phyloP scores from a whole-genome alignment of 2,888 invertebrate species.

The Eupithecia abbreviata region DNA sequence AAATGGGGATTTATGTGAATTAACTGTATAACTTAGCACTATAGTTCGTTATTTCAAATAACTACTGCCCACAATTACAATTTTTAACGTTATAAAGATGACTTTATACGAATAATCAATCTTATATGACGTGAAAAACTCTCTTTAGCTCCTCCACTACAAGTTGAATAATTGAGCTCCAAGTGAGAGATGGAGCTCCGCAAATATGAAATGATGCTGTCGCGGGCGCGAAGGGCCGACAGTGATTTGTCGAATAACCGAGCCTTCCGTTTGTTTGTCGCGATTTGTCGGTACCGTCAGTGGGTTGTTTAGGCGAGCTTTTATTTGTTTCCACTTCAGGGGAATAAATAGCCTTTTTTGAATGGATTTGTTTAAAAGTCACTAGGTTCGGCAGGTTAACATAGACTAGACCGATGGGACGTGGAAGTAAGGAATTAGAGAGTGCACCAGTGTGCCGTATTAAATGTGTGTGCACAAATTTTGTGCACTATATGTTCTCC shows the following conservation, averaged over 20 bases:
- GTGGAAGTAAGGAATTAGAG: neutral
- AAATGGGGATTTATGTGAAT: neutral
- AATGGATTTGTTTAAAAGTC: neutral
- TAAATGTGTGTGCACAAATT: no score
- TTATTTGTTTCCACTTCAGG: conserved; percentile 4
- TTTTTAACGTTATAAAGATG: neutral
- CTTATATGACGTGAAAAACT: conserved; percentile 6
- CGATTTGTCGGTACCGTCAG: conserved; percentile 22
- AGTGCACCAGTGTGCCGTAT: no score
- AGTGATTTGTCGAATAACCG: conserved; percentile 35
- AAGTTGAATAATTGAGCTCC: conserved; percentile 76
- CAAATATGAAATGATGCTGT: conserved; percentile 79
- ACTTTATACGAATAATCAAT: neutral
- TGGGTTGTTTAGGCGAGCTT: conserved; percentile 8
- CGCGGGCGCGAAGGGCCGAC: conserved; percentile 57
- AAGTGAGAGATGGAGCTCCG: conserved; percentile 73
- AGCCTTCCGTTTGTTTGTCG: conserved; percentile 34
- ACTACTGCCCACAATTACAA: neutral
- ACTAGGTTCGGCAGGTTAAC: neutral
- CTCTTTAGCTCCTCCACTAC: conserved; percentile 23
- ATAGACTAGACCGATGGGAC: neutral
- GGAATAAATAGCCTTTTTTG: neutral
- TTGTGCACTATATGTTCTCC: no score
- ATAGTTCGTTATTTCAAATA: neutral
- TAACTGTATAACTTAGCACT: neutral